Evolutionary conservation across 2,797 vertebrate species (phyloP), one percentile per base, ranked within the genome.

Genomic region (Halcyon badia): DNA sequence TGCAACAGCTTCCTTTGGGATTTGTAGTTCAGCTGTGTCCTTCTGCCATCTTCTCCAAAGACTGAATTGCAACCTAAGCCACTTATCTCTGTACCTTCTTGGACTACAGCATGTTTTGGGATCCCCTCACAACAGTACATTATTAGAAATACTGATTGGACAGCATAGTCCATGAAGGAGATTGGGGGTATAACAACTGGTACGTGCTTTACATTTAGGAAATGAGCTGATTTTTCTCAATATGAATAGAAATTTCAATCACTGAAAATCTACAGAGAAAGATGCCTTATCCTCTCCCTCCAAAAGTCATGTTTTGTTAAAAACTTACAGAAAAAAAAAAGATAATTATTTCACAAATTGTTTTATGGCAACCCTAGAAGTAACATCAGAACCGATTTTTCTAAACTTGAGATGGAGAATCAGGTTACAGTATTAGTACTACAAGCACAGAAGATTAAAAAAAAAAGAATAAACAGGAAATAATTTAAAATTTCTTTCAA

Each of bases 311-410:
- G 3, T 15, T 61, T 83, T 30, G 3, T 83, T 56, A 41, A 75
- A 83, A 78, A 33, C 4, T 54, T 48, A 18, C 1, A 35, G 60
- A 57, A 75, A 26, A 72, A 35, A 21, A 75, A 25, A 69, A 31
- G 1, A 19, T 19, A 13, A 46, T 26, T 54, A 51, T 30, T 58
- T 25, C 17, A 18, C 37, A 1, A 10, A 3, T 1, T 2, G 21
- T 12, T 31, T 71, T 49, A 57, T 33, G 1, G 5, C 6, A 92
- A 37, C 4, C 33, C 26, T 46, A 13, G 8, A 78, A 37, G 3
- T 71, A 48, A 41, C 7, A 28, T 30, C 14, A 51, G 9, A 11
- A 70, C 18, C 37, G 5, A 65, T 39, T 49, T 39, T 70, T 90
- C 31, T 46, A 52, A 88, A 75, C 13, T 54, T 76, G 17, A 76